phyloP scores from a whole-genome alignment of 2,113 vertebrate genomes.

The Engraulis encrasicolus region DNA sequence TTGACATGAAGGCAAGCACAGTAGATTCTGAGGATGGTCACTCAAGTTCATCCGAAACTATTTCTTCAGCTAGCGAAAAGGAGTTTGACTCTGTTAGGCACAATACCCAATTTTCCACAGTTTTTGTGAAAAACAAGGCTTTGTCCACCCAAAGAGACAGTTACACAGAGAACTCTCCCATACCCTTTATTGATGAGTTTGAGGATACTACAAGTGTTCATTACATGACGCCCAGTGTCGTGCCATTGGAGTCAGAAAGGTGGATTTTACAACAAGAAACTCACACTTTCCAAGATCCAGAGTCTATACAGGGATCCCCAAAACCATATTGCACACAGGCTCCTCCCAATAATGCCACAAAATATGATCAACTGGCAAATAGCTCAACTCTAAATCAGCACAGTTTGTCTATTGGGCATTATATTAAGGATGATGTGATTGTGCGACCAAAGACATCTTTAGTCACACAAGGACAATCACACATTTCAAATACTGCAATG shows the following conservation, averaged over 20 bases:
- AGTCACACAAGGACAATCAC: constrained; percentile 12
- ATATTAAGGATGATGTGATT: constrained; percentile 35
- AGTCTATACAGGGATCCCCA: neutral
- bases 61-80: neutral
- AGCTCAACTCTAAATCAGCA: constrained; percentile 55
- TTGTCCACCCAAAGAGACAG: neutral
- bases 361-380: constrained; percentile 48
- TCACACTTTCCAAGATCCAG: neutral
- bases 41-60: neutral
- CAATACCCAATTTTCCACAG: neutral
- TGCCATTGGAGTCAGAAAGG: constrained; percentile 25
- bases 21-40: neutral
- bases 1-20: neutral
- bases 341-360: constrained; percentile 9
- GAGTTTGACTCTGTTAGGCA: neutral
- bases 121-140: neutral
- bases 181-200: constrained; percentile 64
- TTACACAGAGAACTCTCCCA: constrained; percentile 30
- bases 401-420: constrained; percentile 30
- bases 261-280: neutral
- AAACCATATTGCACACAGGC: neutral
- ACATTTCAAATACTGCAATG: constrained; percentile 25
- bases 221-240: constrained; percentile 25
- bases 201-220: neutral
- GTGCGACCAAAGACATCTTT: constrained; percentile 28